Base-by-base conservation (phyloP, 2,888 invertebrate species). In the Epicampocera succincta region DNA sequence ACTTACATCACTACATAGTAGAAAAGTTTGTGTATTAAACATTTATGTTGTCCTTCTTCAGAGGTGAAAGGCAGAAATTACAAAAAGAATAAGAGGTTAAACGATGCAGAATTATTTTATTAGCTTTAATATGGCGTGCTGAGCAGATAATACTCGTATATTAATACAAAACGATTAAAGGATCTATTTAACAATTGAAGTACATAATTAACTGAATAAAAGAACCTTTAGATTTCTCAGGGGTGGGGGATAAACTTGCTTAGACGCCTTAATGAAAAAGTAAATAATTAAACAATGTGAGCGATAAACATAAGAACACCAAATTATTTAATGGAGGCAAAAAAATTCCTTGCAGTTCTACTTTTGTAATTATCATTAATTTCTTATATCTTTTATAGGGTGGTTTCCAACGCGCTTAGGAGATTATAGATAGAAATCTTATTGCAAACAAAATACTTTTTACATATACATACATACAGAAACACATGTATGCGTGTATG, bases 51-150 rank as follows among this genome's bases (percentile, higher is more conserved):
- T 12, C 19, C 38, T 13, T 13, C 4, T 58, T 19, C n/a, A 11
- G 54, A 6, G 21, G 13, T 13, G 15, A 9, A 56, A 15, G 11
- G 4, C 12, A 38, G 13, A 13, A 60, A 21, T 9, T 21, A n/a
- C 15, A n/a, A 42, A 13, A 9, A 1, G 1, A 46, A 11, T 2
- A 42, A 6, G 40, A 13, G 19, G 38, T 66, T 63, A 19, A 52
- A 50, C 13, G 3, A 48, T 40, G 13, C n/a, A 52, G 63, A 25
- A 15, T 54, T 56, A 29, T 42, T 48, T 54, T 56, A 29, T 42
- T 48, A 25, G 42, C 19, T 21, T 68, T 73, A 44, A 69, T 44
- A 50, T 68, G 63, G 68, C 77, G 69, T 77, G 77, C 68, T 69
- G 42, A 40, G 29, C 56, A 33, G 42, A 50, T 42, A 69, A 56